Percentiles rank a stretch among this genome's conserved stretches.
Conservation (phyloP, 2,888 invertebrate species). For the Sinopyrophorus schimmeli region DNA sequence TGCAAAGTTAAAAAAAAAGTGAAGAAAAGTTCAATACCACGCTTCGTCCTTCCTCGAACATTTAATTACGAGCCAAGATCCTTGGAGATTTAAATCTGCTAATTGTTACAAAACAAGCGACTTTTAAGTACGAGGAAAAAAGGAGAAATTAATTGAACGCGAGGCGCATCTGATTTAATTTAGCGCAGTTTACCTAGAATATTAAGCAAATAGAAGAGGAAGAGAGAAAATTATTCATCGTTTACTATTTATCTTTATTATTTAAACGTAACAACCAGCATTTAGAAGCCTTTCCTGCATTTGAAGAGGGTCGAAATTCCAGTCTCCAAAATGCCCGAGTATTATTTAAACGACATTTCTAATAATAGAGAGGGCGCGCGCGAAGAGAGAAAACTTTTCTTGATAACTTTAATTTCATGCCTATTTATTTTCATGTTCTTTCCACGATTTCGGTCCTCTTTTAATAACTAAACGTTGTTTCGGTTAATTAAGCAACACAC, state of each 20-base stretch:
- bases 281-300: conserved; percentile 9
- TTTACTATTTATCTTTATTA: conserved; percentile 14
- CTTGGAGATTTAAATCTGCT: conserved; percentile 4
- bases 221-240: conserved; percentile 8
- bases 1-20: too few species aligned
- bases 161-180: conserved; percentile 7
- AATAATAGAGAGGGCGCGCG: neutral
- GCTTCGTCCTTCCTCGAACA: conserved; percentile 2
- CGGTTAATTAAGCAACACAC: conserved; percentile 12
- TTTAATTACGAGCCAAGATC: neutral
- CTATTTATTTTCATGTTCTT: conserved; percentile 13
- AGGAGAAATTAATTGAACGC: conserved; percentile 1
- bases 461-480: conserved; percentile 6
- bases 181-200: conserved; percentile 6
- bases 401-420: conserved; percentile 11
- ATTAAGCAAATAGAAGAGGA: conserved; percentile 2
- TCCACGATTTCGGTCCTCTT: neutral
- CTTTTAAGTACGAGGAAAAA: neutral
- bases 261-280: conserved; percentile 6
- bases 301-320: conserved; percentile 1
- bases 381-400: conserved; percentile 4
- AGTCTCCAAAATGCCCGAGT: conserved; percentile 1
- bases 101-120: neutral
- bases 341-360: conserved; percentile 3
- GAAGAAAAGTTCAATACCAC: conserved; percentile 11